Evolutionary conservation across 2,113 vertebrate genomes (phyloP).

Genomic region (Thalassarche chlororhynchos): DNA sequence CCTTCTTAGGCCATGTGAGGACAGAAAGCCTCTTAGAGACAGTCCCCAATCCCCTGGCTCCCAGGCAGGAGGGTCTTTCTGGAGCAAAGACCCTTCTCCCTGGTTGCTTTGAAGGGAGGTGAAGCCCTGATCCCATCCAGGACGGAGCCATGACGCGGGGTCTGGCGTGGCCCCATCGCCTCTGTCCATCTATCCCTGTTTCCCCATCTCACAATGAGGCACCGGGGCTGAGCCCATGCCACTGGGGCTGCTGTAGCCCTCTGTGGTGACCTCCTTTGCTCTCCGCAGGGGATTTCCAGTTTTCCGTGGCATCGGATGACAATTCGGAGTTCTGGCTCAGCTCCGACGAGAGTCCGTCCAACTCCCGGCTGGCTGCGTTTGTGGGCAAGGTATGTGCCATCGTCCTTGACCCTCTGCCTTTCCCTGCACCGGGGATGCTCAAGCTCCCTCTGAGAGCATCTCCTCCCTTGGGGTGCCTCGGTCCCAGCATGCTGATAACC

Average conservation of each 20-base stretch:
- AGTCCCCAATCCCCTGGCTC: not conserved
- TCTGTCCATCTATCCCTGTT: not conserved
- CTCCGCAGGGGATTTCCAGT: constrained; percentile 92
- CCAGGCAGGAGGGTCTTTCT: not conserved
- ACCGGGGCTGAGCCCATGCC: fast-evolving
- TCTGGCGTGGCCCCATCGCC: not conserved
- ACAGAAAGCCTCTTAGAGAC: not conserved
- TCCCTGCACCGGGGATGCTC: fast-evolving
- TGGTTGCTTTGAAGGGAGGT: not conserved
- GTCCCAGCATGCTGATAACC: not conserved
- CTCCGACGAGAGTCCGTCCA: constrained; percentile 87
- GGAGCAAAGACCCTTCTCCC: not conserved
- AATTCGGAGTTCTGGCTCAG: constrained; percentile 99
- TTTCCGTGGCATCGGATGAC: constrained; percentile 96
- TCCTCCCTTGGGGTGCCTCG: not conserved
- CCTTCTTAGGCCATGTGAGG: fast-evolving
- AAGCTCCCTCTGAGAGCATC: not conserved
- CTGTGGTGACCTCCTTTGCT: not conserved
- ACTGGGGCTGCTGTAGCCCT: not conserved
- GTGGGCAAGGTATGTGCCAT: constrained; percentile 85
- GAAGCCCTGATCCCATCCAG: not conserved
- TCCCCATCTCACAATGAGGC: fast-evolving
- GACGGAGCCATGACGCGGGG: fast-evolving
- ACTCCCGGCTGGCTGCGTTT: constrained; percentile 85
- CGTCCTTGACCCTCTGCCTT: fast-evolving